Evolutionary conservation across 2,113 vertebrate genomes (phyloP).

Genomic region (sheep (Ovis aries)): ARS-UI_Ramb_v3.0 NC_056056.1:140309001-140309500

Average conservation of each 20-base stretch:
- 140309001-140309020: not conserved
- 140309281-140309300: not conserved
- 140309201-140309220: not conserved
- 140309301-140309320: not conserved
- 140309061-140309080: not conserved
- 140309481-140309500: not conserved
- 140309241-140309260: not conserved
- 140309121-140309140: not conserved
- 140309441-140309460: not conserved
- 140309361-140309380: not conserved
- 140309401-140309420: too few relatives aligned
- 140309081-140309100: not conserved
- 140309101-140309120: not conserved
- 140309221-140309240: not conserved
- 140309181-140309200: not conserved
- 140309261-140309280: not conserved
- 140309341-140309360: not conserved
- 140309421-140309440: not conserved
- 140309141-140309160: not conserved
- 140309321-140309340: not conserved
- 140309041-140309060: not conserved
- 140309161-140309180: not conserved
- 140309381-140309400: not conserved
- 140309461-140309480: not conserved
- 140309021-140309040: not conserved